These are phyloP conservation scores for Neria commutata DNA, from an alignment of 2,888 invertebrate species.

Conservation along the genomic window DNA sequence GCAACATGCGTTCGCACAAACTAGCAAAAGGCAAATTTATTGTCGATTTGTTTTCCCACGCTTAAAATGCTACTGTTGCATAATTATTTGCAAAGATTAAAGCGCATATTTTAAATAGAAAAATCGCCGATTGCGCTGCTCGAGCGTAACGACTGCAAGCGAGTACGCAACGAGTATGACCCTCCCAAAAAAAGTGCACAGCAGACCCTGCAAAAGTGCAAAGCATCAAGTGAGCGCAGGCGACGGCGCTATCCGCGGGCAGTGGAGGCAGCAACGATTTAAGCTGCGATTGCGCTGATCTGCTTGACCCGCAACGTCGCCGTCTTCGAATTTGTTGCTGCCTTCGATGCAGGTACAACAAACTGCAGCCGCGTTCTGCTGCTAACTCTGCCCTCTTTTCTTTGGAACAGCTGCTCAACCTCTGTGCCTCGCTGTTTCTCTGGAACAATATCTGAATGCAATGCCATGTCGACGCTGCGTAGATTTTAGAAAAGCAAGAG, in stretches of 20 bases:
- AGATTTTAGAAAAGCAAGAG: too few relatives aligned
- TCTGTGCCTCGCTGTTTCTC: too few relatives aligned
- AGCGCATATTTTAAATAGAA: too few relatives aligned
- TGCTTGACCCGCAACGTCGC: neutral
- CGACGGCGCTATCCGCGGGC: neutral
- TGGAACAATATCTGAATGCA: too few relatives aligned
- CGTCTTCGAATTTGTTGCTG: neutral
- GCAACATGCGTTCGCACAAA: too few relatives aligned
- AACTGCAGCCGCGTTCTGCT: too few relatives aligned
- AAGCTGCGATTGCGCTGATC: neutral
- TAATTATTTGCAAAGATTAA: conserved; percentile 8
- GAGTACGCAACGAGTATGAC: conserved; percentile 12
- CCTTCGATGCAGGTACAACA: too few relatives aligned
- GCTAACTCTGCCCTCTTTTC: too few relatives aligned
- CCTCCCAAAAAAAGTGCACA: conserved; percentile 3
- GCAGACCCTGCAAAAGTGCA: conserved; percentile 33
- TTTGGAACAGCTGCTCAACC: too few relatives aligned
- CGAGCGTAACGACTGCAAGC: conserved; percentile 13
- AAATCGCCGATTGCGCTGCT: too few relatives aligned
- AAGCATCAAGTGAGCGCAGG: conserved; percentile 27
- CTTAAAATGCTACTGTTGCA: conserved; percentile 24
- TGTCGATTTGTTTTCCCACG: conserved; percentile 19
- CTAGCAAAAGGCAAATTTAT: too few relatives aligned
- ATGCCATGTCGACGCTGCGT: too few relatives aligned
- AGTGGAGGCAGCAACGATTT: neutral